phyloP scores from a whole-genome alignment of 2,888 invertebrate species.

The Sinotaia quadrata region DNA sequence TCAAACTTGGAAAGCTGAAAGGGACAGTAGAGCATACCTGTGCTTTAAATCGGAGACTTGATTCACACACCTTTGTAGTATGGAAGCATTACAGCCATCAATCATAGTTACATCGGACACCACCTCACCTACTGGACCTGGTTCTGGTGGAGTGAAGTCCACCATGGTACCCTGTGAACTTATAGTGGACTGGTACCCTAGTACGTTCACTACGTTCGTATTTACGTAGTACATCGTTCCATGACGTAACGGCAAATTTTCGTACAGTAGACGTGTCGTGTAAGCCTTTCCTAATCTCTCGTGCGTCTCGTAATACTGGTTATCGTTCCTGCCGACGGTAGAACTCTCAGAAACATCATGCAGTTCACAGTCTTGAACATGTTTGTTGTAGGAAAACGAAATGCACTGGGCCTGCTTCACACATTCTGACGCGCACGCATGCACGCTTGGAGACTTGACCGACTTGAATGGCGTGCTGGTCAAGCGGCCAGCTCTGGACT shows the following conservation, averaged over 20 bases:
- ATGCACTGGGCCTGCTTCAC: constrained; percentile 1
- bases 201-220: constrained; percentile 3
- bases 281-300: constrained; percentile 11
- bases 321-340: background rate
- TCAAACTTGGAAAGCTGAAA: too few species aligned
- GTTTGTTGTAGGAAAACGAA: constrained; percentile 3
- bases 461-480: background rate
- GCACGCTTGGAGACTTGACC: background rate
- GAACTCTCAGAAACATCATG: constrained; percentile 11
- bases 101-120: background rate
- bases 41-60: background rate
- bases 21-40: background rate
- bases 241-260: constrained; percentile 5
- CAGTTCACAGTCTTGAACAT: constrained; percentile 12
- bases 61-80: constrained; percentile 7
- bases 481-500: constrained; percentile 8
- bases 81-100: background rate
- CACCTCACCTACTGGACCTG: background rate
- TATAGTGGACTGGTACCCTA: constrained; percentile 8
- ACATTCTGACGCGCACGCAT: constrained; percentile 5
- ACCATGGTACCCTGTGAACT: constrained; percentile 7
- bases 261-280: constrained; percentile 3
- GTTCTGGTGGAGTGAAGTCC: background rate
- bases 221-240: constrained; percentile 17
- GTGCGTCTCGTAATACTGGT: background rate